Evolutionary conservation across 2,797 vertebrate species (phyloP), one percentile per base, ranked within the genome.

Genomic region (Enteromius radiatus): DNA sequence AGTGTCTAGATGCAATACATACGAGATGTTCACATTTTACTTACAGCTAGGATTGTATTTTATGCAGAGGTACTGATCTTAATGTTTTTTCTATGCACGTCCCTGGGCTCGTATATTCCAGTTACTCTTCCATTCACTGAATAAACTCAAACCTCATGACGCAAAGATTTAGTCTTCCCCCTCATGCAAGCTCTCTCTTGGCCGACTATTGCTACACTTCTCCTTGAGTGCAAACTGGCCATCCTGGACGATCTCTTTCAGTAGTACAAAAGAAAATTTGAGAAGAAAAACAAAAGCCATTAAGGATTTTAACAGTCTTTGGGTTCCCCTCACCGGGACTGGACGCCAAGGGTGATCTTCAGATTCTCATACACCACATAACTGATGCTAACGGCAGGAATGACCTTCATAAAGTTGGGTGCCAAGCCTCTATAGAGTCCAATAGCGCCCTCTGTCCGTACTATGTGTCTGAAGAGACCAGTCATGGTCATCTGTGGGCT

Each of bases 341-440:
- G 92, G 78, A 97, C 96, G 0, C 96, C 96, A 84, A 97, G 91
- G 9, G 94, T 95, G 89, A 94, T 92, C 92, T 97, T 97, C 86
- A 97, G 89, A 90, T 97, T 96, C 81, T 97, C 96, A 1, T 97
- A 97, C 1, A 97, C 96, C 90, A 97, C 96, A 0, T 97, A 97
- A 91, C 96, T 97, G 93, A 97, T 97, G 94, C 96, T 97, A 33
- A 97, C 96, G 0, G 96, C 96, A 0, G 96, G 96, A 84, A 97
- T 96, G 91, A 97, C 96, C 92, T 97, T 97, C 96, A 97, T 96
- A n/a, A 97, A 97, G 89, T 97, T 97, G 2, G 96, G 96, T 0
- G 96, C 95, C 90, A 97, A 91, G 43, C 96, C 96, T 76, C 96
- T 89, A 87, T 97, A 97, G 28, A 97, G 95, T 77, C 96, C 96